These are phyloP conservation scores for Drosophila lini DNA, from an alignment of 1,140 invertebrate species.

Conservation along the genomic window DNA sequence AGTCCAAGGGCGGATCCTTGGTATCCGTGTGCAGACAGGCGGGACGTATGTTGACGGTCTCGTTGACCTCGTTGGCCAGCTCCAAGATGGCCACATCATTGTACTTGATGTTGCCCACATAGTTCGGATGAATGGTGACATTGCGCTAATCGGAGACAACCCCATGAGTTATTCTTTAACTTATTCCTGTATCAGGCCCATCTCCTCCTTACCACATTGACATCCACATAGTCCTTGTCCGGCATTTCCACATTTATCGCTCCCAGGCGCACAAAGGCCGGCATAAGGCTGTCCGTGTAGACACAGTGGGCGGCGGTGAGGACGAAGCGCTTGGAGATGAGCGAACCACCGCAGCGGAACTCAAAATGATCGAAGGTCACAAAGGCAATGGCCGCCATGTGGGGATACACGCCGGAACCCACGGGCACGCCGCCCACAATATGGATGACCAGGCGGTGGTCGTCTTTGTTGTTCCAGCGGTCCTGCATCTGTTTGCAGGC, in stretches of 20 bases:
- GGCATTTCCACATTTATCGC: constrained; percentile 54
- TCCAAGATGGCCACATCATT: constrained; percentile 76
- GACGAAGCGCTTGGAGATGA: constrained; percentile 84
- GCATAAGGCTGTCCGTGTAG: constrained; percentile 42
- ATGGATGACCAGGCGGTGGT: constrained; percentile 42
- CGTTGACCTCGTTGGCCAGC: constrained; percentile 37
- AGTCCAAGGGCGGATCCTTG: constrained; percentile 42
- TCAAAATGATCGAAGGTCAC: constrained; percentile 22
- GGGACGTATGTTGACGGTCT: constrained; percentile 41
- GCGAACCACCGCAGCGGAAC: constrained; percentile 85
- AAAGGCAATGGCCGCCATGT: constrained; percentile 78
- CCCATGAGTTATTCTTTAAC: neutral
- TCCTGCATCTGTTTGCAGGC: constrained; percentile 49
- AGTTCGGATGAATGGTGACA: constrained; percentile 61
- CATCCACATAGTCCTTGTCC: constrained; percentile 39
- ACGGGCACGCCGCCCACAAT: constrained; percentile 70
- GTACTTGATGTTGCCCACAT: constrained; percentile 59
- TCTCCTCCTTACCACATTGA: constrained; percentile 39
- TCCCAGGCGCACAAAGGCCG: constrained; percentile 67
- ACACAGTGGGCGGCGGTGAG: constrained; percentile 92
- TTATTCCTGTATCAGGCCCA: too few species aligned
- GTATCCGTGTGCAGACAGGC: constrained; percentile 63
- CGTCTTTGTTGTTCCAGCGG: neutral
- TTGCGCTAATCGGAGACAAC: constrained; percentile 23
- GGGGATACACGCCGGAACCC: constrained; percentile 66